These are phyloP conservation scores for Lordiphosa stackelbergi DNA, from an alignment of 1,140 invertebrate genomes.

Conservation along the genomic window DNA sequence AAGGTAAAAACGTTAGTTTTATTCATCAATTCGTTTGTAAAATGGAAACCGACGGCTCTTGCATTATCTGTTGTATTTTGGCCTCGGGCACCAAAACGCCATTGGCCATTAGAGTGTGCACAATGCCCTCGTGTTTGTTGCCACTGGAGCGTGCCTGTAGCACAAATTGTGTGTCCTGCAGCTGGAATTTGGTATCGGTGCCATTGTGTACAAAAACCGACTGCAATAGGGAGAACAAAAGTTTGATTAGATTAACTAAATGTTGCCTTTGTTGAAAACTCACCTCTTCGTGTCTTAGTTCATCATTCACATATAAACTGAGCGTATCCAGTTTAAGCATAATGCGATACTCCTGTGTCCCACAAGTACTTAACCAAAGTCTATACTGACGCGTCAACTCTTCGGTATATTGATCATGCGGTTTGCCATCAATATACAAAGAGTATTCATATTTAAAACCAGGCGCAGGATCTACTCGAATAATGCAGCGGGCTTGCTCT, in stretches of 20 bases:
- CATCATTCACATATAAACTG: conserved; percentile 73
- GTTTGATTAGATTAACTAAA: background rate
- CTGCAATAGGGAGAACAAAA: conserved; percentile 77
- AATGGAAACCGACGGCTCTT: conserved; percentile 70
- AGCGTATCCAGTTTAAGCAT: conserved; percentile 80
- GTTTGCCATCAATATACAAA: conserved; percentile 86
- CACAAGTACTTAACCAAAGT: conserved; percentile 74
- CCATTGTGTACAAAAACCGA: conserved; percentile 88
- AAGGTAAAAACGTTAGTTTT: conserved; percentile 34
- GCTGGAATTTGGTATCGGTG: conserved; percentile 87
- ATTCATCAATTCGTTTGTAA: conserved; percentile 48
- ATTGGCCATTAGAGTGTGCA: conserved; percentile 67
- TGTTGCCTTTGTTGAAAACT: background rate
- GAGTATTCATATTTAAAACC: conserved; percentile 89
- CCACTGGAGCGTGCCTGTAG: conserved; percentile 73
- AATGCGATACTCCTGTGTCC: conserved; percentile 79
- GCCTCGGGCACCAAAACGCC: conserved; percentile 64
- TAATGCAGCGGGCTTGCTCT: conserved; percentile 77
- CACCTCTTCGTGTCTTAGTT: conserved; percentile 62
- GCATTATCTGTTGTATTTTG: conserved; percentile 74
- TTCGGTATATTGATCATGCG: conserved; percentile 86
- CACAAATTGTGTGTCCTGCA: conserved; percentile 65
- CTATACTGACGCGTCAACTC: conserved; percentile 84
- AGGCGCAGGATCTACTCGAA: conserved; percentile 84
- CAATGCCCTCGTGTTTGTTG: conserved; percentile 71